Evolutionary conservation across 1,140 invertebrate species (phyloP), one percentile per base, ranked within the genome.

Genomic region (Caenorhabditis briggsae): DNA sequence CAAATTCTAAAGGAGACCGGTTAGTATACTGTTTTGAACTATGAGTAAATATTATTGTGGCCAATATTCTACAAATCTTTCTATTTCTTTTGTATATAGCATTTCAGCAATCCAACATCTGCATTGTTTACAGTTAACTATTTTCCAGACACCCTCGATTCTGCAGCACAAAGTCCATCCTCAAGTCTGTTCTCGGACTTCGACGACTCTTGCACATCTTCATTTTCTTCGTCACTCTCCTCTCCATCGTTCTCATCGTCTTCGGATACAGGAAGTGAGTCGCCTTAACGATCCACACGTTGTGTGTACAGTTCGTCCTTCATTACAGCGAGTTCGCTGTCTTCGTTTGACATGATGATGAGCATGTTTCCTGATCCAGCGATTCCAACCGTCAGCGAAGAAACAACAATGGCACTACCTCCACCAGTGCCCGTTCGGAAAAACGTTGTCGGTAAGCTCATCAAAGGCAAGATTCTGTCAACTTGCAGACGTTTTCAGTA

Each of bases 311-410:
- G 70, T 78, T 78, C 14, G 2, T 78, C 43, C 70, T 78, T 9
- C 23, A 78, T 78, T 78, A 41, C 70, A 78, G 70, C 70, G 46
- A 78, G 46, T 78, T 50, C 70, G 70, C 70, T 78, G 43, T 78
- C 70, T 41, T 78, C 70, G 14, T 78, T 78, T 14, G 70, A 78
- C 23, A 78, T 78, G 70, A 78, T 78, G 70, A 78, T 78, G 70
- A 78, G 70, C 46, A 78, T 78, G 70, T 78, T 78, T 14, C 70
- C 70, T 50, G 70, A 78, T 50, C 70, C 70, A 78, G 50, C 70
- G n/a, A 48, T 18, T 48, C 70, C 70, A 23, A 78, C 70, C 5
- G 70, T 78, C 20, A 78, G 46, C 23, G 70, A 78, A 20, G 70
- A 78, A 11, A 12, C 46, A 23, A 78, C 23, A 5, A 50, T 78